Percentiles rank a stretch among this genome's conserved stretches.
Evolutionary conservation across 2,113 vertebrate genomes (phyloP).

Genomic region (Notechis scutatus): DNA sequence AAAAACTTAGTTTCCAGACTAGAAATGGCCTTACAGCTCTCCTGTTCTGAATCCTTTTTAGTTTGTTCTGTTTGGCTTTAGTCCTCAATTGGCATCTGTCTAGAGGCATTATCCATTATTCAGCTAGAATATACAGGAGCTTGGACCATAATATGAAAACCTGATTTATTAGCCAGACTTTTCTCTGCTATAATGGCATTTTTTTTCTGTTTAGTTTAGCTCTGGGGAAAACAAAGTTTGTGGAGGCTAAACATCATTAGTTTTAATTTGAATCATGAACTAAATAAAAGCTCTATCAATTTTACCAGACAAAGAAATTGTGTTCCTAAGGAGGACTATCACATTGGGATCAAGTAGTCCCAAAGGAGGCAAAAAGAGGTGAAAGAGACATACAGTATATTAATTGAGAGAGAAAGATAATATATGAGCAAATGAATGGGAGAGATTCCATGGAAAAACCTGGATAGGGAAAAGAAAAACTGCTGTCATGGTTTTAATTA

Average conservation of each 20-base stretch:
- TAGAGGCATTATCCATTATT: not conserved
- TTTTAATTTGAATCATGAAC: not conserved
- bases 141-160: not conserved
- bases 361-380: slow-evolving; percentile 11
- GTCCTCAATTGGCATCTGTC: not conserved
- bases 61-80: not conserved
- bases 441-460: not conserved
- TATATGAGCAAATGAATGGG: not conserved
- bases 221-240: not conserved
- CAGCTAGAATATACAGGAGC: not conserved
- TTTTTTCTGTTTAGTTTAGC: not conserved
- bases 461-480: not conserved
- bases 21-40: not conserved
- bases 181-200: not conserved
- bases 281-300: not conserved
- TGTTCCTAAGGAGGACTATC: not conserved
- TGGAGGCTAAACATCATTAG: not conserved
- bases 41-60: not conserved
- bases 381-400: not conserved
- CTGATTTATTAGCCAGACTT: not conserved
- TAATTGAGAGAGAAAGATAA: not conserved
- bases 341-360: not conserved
- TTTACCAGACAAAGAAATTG: not conserved
- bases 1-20: not conserved
- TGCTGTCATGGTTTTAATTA: not conserved